Percentiles rank a stretch among this genome's conserved stretches.
phyloP scores from a whole-genome alignment of 2,797 vertebrate genomes.

The Nannoperca obscura region DNA sequence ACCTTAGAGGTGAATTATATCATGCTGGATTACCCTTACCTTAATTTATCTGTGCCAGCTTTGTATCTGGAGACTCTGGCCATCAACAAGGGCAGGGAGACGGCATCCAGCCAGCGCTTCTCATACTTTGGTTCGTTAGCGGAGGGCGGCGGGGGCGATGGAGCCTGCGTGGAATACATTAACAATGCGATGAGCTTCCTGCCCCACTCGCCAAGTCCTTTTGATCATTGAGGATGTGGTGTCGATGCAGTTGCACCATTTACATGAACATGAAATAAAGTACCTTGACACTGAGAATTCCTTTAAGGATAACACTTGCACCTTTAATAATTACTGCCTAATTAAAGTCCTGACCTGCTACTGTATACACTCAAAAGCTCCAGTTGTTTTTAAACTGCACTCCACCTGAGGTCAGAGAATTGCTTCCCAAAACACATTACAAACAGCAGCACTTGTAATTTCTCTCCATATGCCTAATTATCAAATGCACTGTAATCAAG shows the following conservation, averaged over 20 bases:
- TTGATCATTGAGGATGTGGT: constrained; percentile 34
- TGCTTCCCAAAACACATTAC: constrained; percentile 1
- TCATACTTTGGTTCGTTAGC: constrained; percentile 94
- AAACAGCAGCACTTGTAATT: not conserved
- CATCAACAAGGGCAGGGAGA: constrained; percentile 91
- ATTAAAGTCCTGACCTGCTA: not conserved
- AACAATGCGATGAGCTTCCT: constrained; percentile 62
- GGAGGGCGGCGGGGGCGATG: constrained; percentile 89
- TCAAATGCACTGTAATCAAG: not conserved
- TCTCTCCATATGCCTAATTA: not conserved
- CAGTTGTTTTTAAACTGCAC: not conserved
- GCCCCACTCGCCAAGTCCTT: constrained; percentile 6
- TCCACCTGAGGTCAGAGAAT: not conserved
- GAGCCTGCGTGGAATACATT: constrained; percentile 88
- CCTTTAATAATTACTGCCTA: not conserved
- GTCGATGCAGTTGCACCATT: constrained; percentile 24
- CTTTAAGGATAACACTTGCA: too few relatives aligned
- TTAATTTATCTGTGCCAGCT: constrained; percentile 90
- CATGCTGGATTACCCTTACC: constrained; percentile 88
- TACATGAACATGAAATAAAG: constrained; percentile 5
- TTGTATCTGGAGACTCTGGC: constrained; percentile 94
- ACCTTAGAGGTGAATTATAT: constrained; percentile 71
- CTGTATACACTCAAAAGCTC: not conserved
- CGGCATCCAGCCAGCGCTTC: constrained; percentile 93
- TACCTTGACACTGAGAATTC: not conserved